These are phyloP conservation scores for Sebastes variabilis DNA, from an alignment of 2,797 vertebrate species.

Conservation along the genomic window DNA sequence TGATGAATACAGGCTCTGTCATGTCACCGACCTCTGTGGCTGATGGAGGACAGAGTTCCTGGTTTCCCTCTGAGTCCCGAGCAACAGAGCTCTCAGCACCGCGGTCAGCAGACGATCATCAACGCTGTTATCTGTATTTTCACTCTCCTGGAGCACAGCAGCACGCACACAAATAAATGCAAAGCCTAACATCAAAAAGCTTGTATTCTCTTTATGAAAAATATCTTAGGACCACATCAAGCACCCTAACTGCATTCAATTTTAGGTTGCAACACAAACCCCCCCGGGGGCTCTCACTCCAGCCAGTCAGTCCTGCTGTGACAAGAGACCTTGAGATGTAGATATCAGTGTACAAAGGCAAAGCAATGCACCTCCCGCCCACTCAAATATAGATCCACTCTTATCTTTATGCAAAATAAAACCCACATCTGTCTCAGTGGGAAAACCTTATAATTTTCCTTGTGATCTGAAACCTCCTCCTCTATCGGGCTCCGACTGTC, in stretches of 20 bases:
- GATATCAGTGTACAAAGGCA: conserved; percentile 1
- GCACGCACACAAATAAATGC: conserved; percentile 1
- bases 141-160: conserved; percentile 65
- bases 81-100: conserved; percentile 78
- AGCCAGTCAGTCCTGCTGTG: conserved; percentile 8
- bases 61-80: conserved; percentile 74
- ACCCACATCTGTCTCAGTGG: background rate
- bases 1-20: background rate
- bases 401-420: conserved; percentile 20
- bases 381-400: background rate
- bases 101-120: conserved; percentile 59
- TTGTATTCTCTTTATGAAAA: background rate
- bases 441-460: background rate
- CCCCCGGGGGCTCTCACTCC: background rate
- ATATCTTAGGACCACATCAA: conserved; percentile 3
- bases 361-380: background rate
- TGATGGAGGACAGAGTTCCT: conserved; percentile 85
- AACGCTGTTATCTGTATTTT: conserved; percentile 53
- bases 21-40: conserved; percentile 79
- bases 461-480: background rate
- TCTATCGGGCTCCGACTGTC: background rate
- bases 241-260: background rate
- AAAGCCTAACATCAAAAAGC: background rate
- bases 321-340: conserved; percentile 13
- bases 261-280: conserved; percentile 25